phyloP scores from a whole-genome alignment of 2,888 invertebrate genomes.

The Drosophila rubida region DNA sequence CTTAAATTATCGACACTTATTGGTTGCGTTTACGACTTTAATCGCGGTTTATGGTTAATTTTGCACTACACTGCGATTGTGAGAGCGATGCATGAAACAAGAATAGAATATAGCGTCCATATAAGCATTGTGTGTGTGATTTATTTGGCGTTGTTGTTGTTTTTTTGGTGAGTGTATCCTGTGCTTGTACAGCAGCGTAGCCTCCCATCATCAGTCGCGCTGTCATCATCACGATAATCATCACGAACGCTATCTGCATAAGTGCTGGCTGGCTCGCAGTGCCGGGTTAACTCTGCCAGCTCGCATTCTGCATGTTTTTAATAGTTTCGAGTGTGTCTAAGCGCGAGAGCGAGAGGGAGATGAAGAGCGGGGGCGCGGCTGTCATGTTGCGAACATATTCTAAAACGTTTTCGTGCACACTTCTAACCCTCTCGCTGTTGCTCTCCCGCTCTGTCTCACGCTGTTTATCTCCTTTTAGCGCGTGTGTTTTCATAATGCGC shows the following conservation, averaged over 20 bases:
- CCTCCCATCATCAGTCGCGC: slow-evolving; percentile 17
- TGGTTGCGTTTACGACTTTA: neutral
- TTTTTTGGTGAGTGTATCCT: slow-evolving; percentile 6
- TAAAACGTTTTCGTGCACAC: slow-evolving; percentile 71
- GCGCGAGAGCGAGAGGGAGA: slow-evolving; percentile 2
- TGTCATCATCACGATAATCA: slow-evolving; percentile 34
- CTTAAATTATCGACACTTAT: neutral
- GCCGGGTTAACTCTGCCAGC: slow-evolving; percentile 61
- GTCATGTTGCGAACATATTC: slow-evolving; percentile 65
- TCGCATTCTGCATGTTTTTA: slow-evolving; percentile 67
- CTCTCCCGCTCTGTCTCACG: neutral
- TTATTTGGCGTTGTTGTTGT: neutral
- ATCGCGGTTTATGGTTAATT: neutral
- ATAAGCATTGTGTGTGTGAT: neutral
- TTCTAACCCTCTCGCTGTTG: slow-evolving; percentile 2
- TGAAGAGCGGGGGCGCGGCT: slow-evolving; percentile 19
- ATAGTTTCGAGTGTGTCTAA: slow-evolving; percentile 51
- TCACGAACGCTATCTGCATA: slow-evolving; percentile 65
- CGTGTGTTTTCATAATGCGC: slow-evolving; percentile 79
- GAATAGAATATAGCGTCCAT: too few species aligned
- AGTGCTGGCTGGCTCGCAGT: slow-evolving; percentile 48
- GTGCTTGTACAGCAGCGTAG: neutral
- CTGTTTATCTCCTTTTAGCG: slow-evolving; percentile 13
- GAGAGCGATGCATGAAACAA: too few species aligned
- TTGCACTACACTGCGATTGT: too few species aligned